A percentile compares a stretch with the other conserved stretches of the same genome.
phyloP scores from a whole-genome alignment of 2,113 vertebrate species.

The Anser cygnoides region DNA sequence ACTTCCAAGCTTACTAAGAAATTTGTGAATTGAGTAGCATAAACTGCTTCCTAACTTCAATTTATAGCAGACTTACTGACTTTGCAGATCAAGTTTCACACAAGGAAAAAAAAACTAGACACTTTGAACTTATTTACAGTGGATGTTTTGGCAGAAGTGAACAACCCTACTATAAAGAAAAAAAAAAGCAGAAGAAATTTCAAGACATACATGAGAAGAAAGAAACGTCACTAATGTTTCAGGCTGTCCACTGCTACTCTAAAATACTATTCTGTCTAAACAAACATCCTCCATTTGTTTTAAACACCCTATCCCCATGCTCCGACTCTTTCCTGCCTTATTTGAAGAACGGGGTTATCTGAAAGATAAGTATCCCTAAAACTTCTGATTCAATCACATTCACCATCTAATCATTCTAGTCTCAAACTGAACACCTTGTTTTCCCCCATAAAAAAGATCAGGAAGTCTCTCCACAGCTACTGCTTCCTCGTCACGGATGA shows the following conservation, averaged over 20 bases:
- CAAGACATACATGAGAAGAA: neutral
- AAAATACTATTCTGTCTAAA: neutral
- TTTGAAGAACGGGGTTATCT: too few relatives aligned
- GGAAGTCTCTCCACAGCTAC: neutral
- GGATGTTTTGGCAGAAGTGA: neutral
- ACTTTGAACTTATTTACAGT: neutral
- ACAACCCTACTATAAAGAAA: neutral
- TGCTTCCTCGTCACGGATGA: neutral
- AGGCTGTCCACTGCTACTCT: neutral
- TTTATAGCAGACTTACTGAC: neutral
- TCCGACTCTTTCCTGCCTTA: neutral
- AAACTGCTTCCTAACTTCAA: neutral
- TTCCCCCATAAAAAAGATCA: neutral
- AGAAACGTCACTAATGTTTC: neutral
- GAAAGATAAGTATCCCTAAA: neutral
- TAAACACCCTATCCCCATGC: neutral
- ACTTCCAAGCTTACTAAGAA: neutral
- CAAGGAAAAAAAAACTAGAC: neutral
- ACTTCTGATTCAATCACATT: neutral
- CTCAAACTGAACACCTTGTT: neutral
- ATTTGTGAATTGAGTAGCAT: neutral
- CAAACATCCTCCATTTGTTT: fast-evolving
- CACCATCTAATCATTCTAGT: neutral
- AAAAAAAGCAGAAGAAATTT: neutral
- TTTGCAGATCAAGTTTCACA: neutral